Conservation (phyloP, 2,888 invertebrate species). For the Andrena bucephala region DNA sequence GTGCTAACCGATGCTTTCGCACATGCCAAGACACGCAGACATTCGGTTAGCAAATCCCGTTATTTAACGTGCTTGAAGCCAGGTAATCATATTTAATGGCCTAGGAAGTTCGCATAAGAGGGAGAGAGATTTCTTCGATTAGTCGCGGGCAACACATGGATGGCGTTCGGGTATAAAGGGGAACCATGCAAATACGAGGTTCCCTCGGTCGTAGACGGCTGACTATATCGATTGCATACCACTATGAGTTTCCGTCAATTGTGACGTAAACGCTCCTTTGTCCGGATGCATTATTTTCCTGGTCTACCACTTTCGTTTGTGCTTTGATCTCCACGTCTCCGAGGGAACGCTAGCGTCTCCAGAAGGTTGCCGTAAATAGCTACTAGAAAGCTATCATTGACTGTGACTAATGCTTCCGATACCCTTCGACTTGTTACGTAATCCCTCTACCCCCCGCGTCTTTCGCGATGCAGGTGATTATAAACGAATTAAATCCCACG, state of each 20-base stretch:
- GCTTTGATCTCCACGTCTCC: background rate
- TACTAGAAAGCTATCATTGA: slow-evolving; percentile 33
- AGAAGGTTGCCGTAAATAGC: slow-evolving; percentile 31
- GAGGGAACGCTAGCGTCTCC: background rate
- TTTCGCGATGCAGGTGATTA: background rate
- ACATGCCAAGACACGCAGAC: slow-evolving; percentile 21
- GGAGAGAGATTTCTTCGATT: slow-evolving; percentile 71
- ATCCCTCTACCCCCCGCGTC: background rate
- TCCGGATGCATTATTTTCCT: slow-evolving; percentile 16
- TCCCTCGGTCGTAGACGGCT: background rate
- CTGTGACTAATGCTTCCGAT: slow-evolving; percentile 47
- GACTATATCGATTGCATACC: slow-evolving; percentile 18
- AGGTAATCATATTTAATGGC: slow-evolving; percentile 75
- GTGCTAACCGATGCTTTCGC: slow-evolving; percentile 49
- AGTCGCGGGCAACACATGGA: slow-evolving; percentile 36
- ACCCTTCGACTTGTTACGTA: slow-evolving; percentile 21
- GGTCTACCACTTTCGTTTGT: background rate
- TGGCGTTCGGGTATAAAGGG: slow-evolving; percentile 29
- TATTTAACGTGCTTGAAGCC: slow-evolving; percentile 68
- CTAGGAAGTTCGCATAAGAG: slow-evolving; percentile 71
- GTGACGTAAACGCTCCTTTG: slow-evolving; percentile 51
- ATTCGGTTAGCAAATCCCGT: slow-evolving; percentile 65
- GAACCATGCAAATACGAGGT: slow-evolving; percentile 48
- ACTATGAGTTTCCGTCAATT: slow-evolving; percentile 42
- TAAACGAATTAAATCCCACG: background rate